Evolutionary conservation across 1,140 invertebrate species (phyloP).

Genomic region (Pogonognathellus flavescens): DNA sequence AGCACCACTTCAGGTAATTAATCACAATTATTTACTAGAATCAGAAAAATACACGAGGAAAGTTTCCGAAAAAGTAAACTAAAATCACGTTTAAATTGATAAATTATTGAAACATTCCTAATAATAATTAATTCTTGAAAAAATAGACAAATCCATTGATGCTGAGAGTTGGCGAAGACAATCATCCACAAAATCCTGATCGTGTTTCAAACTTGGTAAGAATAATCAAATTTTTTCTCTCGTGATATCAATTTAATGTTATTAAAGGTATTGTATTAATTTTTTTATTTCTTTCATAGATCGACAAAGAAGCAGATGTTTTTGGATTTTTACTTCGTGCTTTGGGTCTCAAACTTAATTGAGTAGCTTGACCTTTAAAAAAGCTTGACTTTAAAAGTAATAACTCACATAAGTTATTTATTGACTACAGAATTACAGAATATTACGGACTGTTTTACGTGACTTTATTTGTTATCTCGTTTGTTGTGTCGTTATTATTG

Average conservation of each 20-base stretch:
- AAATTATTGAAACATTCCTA: not conserved
- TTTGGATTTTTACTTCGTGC: constrained; percentile 28
- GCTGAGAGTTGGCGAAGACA: constrained; percentile 27
- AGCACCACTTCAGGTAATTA: constrained; percentile 70
- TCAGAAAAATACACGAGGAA: no score
- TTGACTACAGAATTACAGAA: no score
- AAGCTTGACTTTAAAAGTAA: no score
- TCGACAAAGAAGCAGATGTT: constrained; percentile 45
- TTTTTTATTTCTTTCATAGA: not conserved
- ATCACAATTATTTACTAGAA: not conserved
- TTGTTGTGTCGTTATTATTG: no score
- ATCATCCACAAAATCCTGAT: constrained; percentile 22
- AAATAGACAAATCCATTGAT: constrained; percentile 50
- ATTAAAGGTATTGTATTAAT: not conserved
- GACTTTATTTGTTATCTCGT: no score
- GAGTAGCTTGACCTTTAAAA: constrained; percentile 4
- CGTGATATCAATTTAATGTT: not conserved
- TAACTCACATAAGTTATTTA: no score
- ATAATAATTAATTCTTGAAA: not conserved
- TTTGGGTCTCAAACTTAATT: not conserved
- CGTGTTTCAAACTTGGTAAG: constrained; percentile 21
- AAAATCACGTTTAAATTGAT: not conserved
- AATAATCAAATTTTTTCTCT: not conserved
- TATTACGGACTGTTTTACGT: no score
- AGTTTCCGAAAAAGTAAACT: no score